Evolutionary conservation across 2,113 vertebrate species (phyloP), one percentile per base, ranked within the genome.

Genomic region (Gasterosteus nipponicus): DNA sequence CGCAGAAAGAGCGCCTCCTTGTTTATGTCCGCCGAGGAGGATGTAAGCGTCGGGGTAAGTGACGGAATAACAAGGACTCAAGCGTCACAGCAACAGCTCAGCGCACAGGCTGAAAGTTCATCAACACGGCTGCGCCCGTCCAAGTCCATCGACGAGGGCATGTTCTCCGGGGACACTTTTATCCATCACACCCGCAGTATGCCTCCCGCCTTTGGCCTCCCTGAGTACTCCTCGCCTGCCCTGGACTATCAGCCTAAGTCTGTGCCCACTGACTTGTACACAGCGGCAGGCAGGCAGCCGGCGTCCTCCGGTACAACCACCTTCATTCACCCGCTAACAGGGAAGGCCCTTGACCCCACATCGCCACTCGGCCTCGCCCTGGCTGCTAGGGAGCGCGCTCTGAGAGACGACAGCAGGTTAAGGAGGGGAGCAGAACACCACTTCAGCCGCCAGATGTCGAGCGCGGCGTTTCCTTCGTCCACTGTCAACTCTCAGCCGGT

Each of bases 61-160:
- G 91, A 90, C 10, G 86, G 79, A 26, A 33, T 88, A 15, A 66
- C 83, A 35, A 87, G 93, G 80, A 88, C 87, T 81, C 91, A 93
- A 73, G 84, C 77, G 61, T 90, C 92, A 4, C 93, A 94, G 75
- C 93, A 92, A 47, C 88, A 89, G 81, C 88, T 92, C 4, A 88
- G 75, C 79, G 54, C 89, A 29, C 93, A 92, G 64, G 69, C 77
- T 8, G 91, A 91, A 10, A 72, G 83, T 41, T 92, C 94, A 1
- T 91, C 93, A 5, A 92, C 95, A 0, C 93, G 96, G 31, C 92
- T 97, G 65, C 94, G 95, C 14, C 96, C 96, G 31, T 97, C 96
- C 75, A 98, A 97, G 51, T 97, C 96, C 62, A 97, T 98, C 22
- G 97, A 97, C n/a, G 97, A 98, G 65, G 96, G 95, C 86, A 96